These are phyloP conservation scores for Amphimedon queenslandica DNA, from an alignment of 37 sponge, comb jelly and placozoan species.

Conservation along the genomic window DNA sequence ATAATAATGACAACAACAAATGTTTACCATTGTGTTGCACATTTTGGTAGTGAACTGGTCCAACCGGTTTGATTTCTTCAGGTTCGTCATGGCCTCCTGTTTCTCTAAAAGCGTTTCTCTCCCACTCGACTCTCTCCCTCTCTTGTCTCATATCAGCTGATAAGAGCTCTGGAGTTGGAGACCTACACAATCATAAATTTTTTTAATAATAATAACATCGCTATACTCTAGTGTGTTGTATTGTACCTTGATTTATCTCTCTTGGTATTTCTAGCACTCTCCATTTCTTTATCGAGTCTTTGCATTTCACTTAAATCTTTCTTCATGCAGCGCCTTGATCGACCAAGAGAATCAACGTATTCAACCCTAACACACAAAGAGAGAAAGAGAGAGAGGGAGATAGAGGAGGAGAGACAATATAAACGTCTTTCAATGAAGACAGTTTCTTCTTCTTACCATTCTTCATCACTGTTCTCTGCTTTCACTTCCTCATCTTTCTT, in stretches of 20 bases:
- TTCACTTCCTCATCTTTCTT: conserved; percentile 18
- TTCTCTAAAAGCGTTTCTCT: conserved; percentile 8
- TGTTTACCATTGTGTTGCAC: conserved; percentile 53
- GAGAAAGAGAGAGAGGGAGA: no score
- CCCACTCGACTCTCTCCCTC: conserved; percentile 39
- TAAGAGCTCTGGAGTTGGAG: conserved; percentile 53
- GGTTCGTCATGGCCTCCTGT: conserved; percentile 33
- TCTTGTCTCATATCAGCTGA: conserved; percentile 75
- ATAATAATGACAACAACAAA: no score
- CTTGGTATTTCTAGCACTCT: not conserved
- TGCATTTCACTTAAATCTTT: conserved; percentile 60
- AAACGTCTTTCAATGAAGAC: no score
- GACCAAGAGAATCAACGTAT: conserved; percentile 71
- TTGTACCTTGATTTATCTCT: no score
- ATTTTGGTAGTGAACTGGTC: conserved; percentile 74
- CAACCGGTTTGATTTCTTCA: conserved; percentile 33
- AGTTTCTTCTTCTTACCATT: not conserved
- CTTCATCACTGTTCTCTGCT: conserved; percentile 22
- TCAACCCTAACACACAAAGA: conserved; percentile 62
- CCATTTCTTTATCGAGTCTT: conserved; percentile 22
- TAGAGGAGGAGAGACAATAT: no score
- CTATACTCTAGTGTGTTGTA: no score
- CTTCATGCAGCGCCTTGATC: conserved; percentile 56
- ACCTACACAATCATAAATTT: conserved; percentile 4
- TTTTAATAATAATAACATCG: no score